A percentile compares a stretch with the other conserved stretches of the same genome.
phyloP scores from a whole-genome alignment of 1,140 invertebrate species.

The Drosophila athabasca region DNA sequence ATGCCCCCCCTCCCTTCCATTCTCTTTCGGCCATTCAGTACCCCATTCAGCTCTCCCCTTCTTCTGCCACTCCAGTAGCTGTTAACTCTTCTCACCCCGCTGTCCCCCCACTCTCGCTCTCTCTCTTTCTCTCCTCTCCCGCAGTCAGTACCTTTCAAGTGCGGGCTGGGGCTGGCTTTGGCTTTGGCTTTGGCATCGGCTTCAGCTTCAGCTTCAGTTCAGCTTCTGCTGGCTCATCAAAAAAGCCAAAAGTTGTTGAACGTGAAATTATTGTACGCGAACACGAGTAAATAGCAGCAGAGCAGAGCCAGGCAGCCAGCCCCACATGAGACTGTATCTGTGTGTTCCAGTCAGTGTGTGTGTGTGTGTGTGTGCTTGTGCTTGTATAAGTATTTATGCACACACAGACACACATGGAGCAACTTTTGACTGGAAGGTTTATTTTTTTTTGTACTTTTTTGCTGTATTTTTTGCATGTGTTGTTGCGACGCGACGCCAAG shows the following conservation, averaged over 20 bases:
- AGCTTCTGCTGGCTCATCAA: conserved; percentile 72
- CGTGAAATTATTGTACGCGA: conserved; percentile 80
- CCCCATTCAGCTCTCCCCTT: no score
- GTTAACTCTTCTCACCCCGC: not conserved
- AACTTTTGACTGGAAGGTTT: no score
- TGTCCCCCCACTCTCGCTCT: conserved; percentile 1
- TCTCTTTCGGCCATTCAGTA: no score
- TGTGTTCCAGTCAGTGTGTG: not conserved
- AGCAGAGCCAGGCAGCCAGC: conserved; percentile 23
- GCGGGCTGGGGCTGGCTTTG: conserved; percentile 37
- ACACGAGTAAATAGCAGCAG: conserved; percentile 67
- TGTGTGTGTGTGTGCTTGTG: conserved; percentile 24
- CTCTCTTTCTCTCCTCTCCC: not conserved
- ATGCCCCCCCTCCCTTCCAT: no score
- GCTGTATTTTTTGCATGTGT: conserved; percentile 37
- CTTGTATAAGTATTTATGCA: conserved; percentile 36
- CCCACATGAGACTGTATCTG: not conserved
- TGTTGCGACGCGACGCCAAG: conserved; percentile 28
- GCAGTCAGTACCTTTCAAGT: conserved; percentile 57
- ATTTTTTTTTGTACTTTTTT: no score
- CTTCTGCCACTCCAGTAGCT: no score
- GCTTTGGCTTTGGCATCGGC: conserved; percentile 1
- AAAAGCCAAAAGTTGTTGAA: conserved; percentile 81
- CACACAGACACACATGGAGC: conserved; percentile 22
- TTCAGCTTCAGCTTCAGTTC: conserved; percentile 15